Evolutionary conservation across 2,797 vertebrate genomes (phyloP), one percentile per base, ranked within the genome.

Genomic region (Xerus rutilus): DNA sequence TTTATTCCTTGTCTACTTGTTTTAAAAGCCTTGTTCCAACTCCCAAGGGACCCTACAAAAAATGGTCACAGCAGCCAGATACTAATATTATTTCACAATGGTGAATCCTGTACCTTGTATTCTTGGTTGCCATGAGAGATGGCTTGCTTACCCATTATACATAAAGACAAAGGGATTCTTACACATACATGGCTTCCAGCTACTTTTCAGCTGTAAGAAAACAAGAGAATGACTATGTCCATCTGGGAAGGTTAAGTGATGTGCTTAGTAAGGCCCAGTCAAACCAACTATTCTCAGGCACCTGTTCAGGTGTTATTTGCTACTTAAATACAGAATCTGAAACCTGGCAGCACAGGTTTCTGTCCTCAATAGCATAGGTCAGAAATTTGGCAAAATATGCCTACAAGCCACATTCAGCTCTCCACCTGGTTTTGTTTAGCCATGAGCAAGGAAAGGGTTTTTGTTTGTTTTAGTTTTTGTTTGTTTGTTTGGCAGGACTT

Each of bases 111-210:
- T 94, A 73, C 76, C 79, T 95, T 95, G 52, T 76, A 78, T 69
- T 81, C 49, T 62, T 77, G 54, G 83, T 94, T 92, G 81, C 84
- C 77, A 35, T 69, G 81, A 93, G 70, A 78, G 88, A 87, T 59
- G 49, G 54, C 18, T 18, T 94, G 79, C 72, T 86, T 76, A 91
- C 62, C 43, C 95, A 83, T 86, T 96, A 86, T 82, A 45, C 43
- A 49, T 20, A 49, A 96, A 95, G 86, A 97, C 95, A 97, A 96
- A 96, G 94, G 96, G 89, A 84, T 54, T 92, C 65, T 95, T 83
- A 84, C 43, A 72, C 6, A 30, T 72, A 52, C 25, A 81, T 85
- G 91, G 59, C 49, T 79, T 70, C 74, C 91, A 11, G 3, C 43
- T 89, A 88, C 94, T 93, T 64, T 78, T 77, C 69, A 94, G 20